Conservation (phyloP, 2,888 invertebrate genomes). For the Napeogenes inachia region DNA sequence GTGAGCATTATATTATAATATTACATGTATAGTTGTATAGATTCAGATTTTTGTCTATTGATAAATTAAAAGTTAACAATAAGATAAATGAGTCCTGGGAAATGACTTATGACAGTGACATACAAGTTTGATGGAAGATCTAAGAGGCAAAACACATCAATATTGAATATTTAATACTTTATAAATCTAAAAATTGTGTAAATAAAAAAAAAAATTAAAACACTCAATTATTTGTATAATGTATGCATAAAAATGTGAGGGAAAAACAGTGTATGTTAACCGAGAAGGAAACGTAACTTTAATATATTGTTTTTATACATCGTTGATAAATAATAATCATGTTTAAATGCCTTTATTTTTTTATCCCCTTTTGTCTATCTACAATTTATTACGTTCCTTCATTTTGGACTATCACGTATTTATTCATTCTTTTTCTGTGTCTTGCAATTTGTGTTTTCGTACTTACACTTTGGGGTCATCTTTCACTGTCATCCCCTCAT, state of each 20-base stretch:
- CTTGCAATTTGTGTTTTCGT: conserved; percentile 50
- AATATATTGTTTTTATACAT: conserved; percentile 1
- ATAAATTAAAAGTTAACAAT: too few relatives aligned
- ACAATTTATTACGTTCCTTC: conserved; percentile 57
- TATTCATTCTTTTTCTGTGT: conserved; percentile 49
- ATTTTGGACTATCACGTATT: conserved; percentile 51
- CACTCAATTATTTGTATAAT: not conserved
- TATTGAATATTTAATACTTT: not conserved
- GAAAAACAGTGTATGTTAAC: not conserved
- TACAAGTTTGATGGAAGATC: too few relatives aligned
- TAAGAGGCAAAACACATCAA: not conserved
- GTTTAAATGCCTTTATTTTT: conserved; percentile 51
- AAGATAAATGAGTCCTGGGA: too few relatives aligned
- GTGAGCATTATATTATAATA: too few relatives aligned
- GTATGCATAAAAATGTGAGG: conserved; percentile 3
- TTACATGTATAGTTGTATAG: too few relatives aligned
- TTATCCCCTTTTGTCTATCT: conserved; percentile 48
- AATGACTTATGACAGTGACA: too few relatives aligned
- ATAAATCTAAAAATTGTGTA: not conserved
- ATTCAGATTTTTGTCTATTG: too few relatives aligned
- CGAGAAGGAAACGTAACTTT: not conserved
- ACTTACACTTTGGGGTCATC: conserved; percentile 78
- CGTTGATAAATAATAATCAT: conserved; percentile 38
- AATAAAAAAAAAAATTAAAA: not conserved
- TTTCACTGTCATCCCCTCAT: conserved; percentile 80